These are phyloP conservation scores for Trypoxylon attenuatum DNA, from an alignment of 2,888 invertebrate genomes.

Conservation along the genomic window DNA sequence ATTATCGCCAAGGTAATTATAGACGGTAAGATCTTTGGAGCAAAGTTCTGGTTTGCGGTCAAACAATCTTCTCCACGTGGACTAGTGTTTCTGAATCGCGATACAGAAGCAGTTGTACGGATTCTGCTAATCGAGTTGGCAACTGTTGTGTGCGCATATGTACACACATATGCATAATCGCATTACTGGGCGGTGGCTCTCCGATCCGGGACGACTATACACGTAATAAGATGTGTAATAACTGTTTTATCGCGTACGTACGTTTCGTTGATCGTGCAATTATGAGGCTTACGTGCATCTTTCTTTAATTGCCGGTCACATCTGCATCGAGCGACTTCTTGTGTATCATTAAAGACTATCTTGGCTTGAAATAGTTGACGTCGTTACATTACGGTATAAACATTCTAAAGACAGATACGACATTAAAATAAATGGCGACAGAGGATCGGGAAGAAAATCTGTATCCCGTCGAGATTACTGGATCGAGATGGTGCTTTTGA, in stretches of 20 bases:
- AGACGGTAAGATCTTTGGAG: slow-evolving; percentile 22
- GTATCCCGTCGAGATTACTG: too few relatives aligned
- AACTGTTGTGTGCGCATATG: slow-evolving; percentile 40
- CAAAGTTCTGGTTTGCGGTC: slow-evolving; percentile 45
- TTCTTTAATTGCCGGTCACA: neutral
- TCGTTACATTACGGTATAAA: too few relatives aligned
- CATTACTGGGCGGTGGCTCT: slow-evolving; percentile 34
- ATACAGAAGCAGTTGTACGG: slow-evolving; percentile 39
- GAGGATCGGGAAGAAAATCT: too few relatives aligned
- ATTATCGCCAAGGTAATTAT: slow-evolving; percentile 34
- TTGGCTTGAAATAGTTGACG: too few relatives aligned
- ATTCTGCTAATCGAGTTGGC: slow-evolving; percentile 54
- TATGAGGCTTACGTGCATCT: neutral
- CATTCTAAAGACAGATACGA: too few relatives aligned
- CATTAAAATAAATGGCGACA: too few relatives aligned
- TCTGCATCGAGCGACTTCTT: neutral
- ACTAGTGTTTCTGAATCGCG: slow-evolving; percentile 33
- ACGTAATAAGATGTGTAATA: slow-evolving; percentile 19
- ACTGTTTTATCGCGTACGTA: slow-evolving; percentile 21
- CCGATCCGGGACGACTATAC: slow-evolving; percentile 17
- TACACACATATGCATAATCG: slow-evolving; percentile 41
- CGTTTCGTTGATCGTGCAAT: neutral
- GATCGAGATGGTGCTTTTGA: too few relatives aligned
- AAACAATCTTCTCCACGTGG: slow-evolving; percentile 31
- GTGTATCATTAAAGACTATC: too few relatives aligned